phyloP scores from a whole-genome alignment of 1,140 invertebrate genomes.

The Metopolophium dirhodum region DNA sequence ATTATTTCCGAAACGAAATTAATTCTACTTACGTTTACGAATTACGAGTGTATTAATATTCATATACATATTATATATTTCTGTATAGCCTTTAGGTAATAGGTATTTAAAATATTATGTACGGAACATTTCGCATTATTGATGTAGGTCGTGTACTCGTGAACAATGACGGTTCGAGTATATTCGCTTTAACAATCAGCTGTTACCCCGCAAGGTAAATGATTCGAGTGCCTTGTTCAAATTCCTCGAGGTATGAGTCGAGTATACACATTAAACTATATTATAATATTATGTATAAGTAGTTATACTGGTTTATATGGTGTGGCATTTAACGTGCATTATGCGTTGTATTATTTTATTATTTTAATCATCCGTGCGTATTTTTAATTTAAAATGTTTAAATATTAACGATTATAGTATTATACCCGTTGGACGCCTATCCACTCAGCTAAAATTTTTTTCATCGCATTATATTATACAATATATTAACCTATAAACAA shows the following conservation, averaged over 20 bases:
- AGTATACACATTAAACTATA: background rate
- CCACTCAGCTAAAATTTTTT: too few relatives aligned
- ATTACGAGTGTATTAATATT: background rate
- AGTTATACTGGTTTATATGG: background rate
- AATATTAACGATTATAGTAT: too few relatives aligned
- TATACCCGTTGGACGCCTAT: too few relatives aligned
- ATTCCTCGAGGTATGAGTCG: background rate
- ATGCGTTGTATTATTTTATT: background rate
- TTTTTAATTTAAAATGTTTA: background rate
- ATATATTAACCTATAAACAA: too few relatives aligned
- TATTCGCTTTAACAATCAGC: background rate
- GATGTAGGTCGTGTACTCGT: constrained; percentile 17
- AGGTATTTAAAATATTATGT: background rate
- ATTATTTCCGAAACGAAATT: background rate
- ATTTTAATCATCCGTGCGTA: background rate
- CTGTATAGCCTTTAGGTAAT: background rate
- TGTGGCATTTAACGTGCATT: background rate
- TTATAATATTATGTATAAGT: background rate
- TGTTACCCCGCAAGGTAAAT: constrained; percentile 7
- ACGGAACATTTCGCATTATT: background rate
- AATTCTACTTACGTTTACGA: background rate
- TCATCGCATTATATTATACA: too few relatives aligned
- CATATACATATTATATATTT: background rate
- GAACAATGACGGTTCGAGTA: background rate
- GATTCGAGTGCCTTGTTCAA: background rate